Percentiles rank a stretch among this genome's conserved stretches.
Evolutionary conservation across 2,113 vertebrate genomes (phyloP).

Genomic region (Malurus cyaneus): DNA sequence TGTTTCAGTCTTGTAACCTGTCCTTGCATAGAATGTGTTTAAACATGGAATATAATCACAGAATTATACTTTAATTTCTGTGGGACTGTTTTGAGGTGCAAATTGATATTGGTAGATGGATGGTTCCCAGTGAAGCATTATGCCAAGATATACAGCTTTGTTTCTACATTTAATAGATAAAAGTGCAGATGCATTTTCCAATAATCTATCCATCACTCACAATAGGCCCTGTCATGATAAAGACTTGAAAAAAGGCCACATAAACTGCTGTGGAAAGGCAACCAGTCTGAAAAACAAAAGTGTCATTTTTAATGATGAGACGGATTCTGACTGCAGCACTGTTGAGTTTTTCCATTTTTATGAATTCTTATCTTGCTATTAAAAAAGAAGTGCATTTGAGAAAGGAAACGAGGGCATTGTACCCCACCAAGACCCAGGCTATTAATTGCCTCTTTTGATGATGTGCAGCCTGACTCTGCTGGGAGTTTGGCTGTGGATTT

Average conservation of each 20-base stretch:
- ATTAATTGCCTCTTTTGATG: conserved; percentile 50
- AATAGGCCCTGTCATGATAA: conserved; percentile 6
- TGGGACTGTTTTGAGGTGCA: background rate
- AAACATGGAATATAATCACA: background rate
- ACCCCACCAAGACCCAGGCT: conserved; percentile 26
- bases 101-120: background rate
- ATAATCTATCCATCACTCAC: conserved; percentile 35
- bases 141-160: background rate
- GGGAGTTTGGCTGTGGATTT: conserved; percentile 47
- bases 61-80: background rate
- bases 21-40: background rate
- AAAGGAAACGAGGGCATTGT: background rate
- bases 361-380: conserved; percentile 51
- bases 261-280: background rate
- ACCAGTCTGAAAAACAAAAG: conserved; percentile 25
- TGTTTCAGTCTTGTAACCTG: background rate
- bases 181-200: conserved; percentile 49
- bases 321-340: background rate
- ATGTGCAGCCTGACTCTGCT: background rate
- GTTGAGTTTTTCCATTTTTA: conserved; percentile 34
- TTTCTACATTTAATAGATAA: conserved; percentile 13
- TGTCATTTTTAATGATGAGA: conserved; percentile 32
- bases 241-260: conserved; percentile 18
- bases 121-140: background rate
- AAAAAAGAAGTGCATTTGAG: background rate